Evolutionary conservation across 2,113 vertebrate genomes (phyloP).

Genomic region (Leptobrachium ailaonicum): DNA sequence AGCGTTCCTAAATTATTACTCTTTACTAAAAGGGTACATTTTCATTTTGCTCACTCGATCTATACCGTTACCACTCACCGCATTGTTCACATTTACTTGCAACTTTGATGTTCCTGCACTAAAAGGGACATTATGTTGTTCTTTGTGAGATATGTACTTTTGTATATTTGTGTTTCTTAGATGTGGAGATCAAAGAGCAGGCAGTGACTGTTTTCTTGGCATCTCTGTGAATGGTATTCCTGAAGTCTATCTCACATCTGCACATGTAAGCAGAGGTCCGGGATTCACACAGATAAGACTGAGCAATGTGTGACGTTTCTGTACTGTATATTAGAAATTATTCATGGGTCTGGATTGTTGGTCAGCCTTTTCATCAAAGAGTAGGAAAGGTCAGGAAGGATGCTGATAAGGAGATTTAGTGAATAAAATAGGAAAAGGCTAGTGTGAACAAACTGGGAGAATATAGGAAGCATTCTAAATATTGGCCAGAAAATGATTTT

Average conservation of each 20-base stretch:
- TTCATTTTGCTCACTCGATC: too few species aligned
- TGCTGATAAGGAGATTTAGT: neutral
- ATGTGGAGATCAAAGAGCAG: constrained; percentile 40
- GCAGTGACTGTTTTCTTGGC: constrained; percentile 19
- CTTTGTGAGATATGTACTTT: neutral
- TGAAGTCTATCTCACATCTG: neutral
- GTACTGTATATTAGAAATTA: neutral
- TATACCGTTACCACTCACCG: too few species aligned
- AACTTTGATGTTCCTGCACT: constrained; percentile 14
- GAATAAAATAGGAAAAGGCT: neutral
- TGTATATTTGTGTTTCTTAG: constrained; percentile 41
- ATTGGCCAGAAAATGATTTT: constrained; percentile 1
- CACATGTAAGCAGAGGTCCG: neutral
- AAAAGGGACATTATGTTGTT: constrained; percentile 18
- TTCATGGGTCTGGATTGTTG: constrained; percentile 16
- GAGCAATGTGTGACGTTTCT: neutral
- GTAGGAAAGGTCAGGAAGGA: constrained; percentile 27
- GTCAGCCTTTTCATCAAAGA: constrained; percentile 6
- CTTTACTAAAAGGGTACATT: too few species aligned
- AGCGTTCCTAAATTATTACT: too few species aligned
- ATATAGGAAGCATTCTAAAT: constrained; percentile 3
- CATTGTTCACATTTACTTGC: neutral
- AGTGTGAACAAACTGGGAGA: neutral
- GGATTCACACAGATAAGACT: constrained; percentile 26
- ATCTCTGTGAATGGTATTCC: neutral